phyloP scores from a whole-genome alignment of 2,888 invertebrate species.

The Branchellion lobata region DNA sequence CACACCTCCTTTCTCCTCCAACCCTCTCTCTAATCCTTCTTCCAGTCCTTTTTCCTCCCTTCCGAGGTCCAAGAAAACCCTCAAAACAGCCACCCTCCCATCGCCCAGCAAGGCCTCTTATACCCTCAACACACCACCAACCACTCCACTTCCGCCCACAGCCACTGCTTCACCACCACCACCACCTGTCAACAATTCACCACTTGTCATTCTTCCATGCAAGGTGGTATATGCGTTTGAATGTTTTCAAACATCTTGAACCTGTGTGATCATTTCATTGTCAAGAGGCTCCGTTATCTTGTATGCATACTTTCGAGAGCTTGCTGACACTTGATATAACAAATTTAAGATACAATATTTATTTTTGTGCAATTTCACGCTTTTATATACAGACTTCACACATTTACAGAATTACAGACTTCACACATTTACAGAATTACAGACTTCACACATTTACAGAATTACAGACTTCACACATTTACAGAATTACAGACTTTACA shows the following conservation, averaged over 20 bases:
- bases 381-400: too few relatives aligned
- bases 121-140: conserved; percentile 45
- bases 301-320: too few relatives aligned
- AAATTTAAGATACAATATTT: too few relatives aligned
- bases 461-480: too few relatives aligned
- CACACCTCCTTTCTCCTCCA: not conserved
- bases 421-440: too few relatives aligned
- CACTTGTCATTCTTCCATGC: conserved; percentile 69
- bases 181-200: conserved; percentile 76
- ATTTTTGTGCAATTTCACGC: too few relatives aligned
- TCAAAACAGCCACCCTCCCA: conserved; percentile 22
- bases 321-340: too few relatives aligned
- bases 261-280: not conserved
- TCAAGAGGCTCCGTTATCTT: not conserved
- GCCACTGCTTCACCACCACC: not conserved
- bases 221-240: conserved; percentile 65
- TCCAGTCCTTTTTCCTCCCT: conserved; percentile 5
- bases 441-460: too few relatives aligned
- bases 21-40: not conserved
- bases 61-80: not conserved
- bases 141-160: not conserved
- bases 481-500: too few relatives aligned
- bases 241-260: not conserved
- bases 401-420: too few relatives aligned
- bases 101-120: conserved; percentile 36